Percentiles rank a stretch among this genome's conserved stretches.
phyloP scores from a whole-genome alignment of 2,113 vertebrate species.

The Xiphophorus maculatus region DNA sequence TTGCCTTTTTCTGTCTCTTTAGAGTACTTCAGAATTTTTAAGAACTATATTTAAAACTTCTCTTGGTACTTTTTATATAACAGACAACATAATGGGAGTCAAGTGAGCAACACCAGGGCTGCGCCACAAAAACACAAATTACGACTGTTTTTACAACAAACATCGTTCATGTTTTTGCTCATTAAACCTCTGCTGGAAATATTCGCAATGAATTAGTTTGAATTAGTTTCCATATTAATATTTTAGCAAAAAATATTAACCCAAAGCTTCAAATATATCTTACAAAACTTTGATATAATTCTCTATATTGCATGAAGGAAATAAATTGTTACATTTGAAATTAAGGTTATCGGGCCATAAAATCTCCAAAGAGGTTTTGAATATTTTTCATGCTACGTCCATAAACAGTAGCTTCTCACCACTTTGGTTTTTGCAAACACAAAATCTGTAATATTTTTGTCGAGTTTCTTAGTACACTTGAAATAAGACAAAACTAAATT shows the following conservation, averaged over 20 bases:
- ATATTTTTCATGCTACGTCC: slow-evolving; percentile 27
- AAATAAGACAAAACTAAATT: too few relatives aligned
- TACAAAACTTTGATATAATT: neutral
- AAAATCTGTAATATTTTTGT: too few relatives aligned
- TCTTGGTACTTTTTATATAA: neutral
- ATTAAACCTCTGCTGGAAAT: neutral
- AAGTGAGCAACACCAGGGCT: neutral
- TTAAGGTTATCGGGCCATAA: neutral
- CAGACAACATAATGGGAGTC: neutral
- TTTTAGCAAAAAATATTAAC: slow-evolving; percentile 18
- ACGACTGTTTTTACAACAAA: neutral
- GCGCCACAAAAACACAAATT: neutral
- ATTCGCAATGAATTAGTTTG: neutral
- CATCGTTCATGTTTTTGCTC: neutral
- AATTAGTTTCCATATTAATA: neutral
- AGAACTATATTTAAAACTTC: neutral
- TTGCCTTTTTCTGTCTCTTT: neutral
- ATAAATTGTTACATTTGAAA: slow-evolving; percentile 10
- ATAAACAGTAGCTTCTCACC: slow-evolving; percentile 13
- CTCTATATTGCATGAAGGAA: neutral
- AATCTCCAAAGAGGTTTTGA: slow-evolving; percentile 1
- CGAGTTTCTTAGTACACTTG: too few relatives aligned
- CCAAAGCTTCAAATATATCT: neutral
- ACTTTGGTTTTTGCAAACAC: slow-evolving; percentile 10
- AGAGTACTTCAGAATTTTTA: neutral